Conservation (phyloP, 1,140 invertebrate species). For the Drosophila orena region DNA sequence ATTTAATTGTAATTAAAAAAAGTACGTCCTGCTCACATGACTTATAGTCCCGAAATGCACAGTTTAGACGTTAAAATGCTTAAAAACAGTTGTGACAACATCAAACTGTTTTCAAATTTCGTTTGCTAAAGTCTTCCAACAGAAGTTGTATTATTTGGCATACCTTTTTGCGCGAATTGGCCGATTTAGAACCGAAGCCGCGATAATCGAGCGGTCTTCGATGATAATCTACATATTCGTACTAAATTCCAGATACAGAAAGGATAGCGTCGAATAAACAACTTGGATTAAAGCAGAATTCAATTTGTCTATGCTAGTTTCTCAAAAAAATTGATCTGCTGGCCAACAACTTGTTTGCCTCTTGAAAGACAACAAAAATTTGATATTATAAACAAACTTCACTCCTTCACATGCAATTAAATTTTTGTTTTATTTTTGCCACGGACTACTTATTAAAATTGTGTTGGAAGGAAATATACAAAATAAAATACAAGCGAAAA, state of each 20-base stretch:
- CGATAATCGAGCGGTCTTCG: not conserved
- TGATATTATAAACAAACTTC: slow-evolving; percentile 48
- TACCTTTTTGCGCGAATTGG: not conserved
- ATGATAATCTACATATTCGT: not conserved
- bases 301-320: too few relatives aligned
- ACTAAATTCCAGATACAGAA: slow-evolving; percentile 2
- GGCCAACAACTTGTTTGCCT: slow-evolving; percentile 5
- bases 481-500: not conserved
- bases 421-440: not conserved
- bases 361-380: slow-evolving; percentile 33
- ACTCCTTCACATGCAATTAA: slow-evolving; percentile 26
- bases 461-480: slow-evolving; percentile 7
- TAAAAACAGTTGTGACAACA: slow-evolving; percentile 13
- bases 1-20: not conserved
- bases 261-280: not conserved
- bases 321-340: not conserved
- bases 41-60: slow-evolving; percentile 12
- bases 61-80: not conserved
- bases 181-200: not conserved
- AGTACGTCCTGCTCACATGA: not conserved
- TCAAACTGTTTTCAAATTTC: slow-evolving; percentile 28
- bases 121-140: slow-evolving; percentile 34
- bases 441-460: slow-evolving; percentile 13
- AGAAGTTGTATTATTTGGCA: slow-evolving; percentile 9
- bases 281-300: not conserved